These are phyloP conservation scores for Quiscalus mexicanus DNA, from an alignment of 2,113 vertebrate genomes.

Conservation along the genomic window DNA sequence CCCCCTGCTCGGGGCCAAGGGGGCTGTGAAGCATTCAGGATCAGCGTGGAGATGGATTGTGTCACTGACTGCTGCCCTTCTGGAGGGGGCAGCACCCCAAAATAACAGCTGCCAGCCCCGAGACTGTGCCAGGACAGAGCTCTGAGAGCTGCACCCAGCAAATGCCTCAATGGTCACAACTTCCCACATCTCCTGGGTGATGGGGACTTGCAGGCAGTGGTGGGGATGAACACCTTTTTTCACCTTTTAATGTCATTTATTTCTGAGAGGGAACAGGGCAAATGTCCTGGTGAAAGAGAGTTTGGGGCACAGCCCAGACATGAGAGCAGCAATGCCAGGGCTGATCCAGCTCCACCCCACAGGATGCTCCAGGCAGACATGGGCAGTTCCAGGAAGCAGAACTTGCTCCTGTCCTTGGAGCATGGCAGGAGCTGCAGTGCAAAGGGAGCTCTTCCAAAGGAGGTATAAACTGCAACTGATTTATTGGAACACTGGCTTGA, in stretches of 20 bases:
- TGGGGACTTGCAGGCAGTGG: neutral
- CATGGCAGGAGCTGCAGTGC: neutral
- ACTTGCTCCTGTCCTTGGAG: neutral
- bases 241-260: neutral
- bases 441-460: slow-evolving; percentile 14
- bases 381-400: neutral
- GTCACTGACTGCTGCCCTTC: neutral
- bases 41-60: neutral
- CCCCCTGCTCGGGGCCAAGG: neutral
- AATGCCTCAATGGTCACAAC: neutral
- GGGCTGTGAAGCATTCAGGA: neutral
- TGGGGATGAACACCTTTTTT: neutral
- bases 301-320: neutral
- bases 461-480: neutral
- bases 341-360: neutral
- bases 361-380: neutral
- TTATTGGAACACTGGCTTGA: neutral
- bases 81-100: neutral
- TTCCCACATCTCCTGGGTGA: neutral
- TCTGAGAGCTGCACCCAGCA: neutral
- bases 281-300: neutral
- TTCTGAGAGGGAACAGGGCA: neutral
- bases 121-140: neutral
- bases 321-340: slow-evolving; percentile 22
- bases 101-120: neutral